A percentile compares a stretch with the other conserved stretches of the same genome.
phyloP scores from a whole-genome alignment of 2,888 invertebrate species.

The Drosophila melanosoma region DNA sequence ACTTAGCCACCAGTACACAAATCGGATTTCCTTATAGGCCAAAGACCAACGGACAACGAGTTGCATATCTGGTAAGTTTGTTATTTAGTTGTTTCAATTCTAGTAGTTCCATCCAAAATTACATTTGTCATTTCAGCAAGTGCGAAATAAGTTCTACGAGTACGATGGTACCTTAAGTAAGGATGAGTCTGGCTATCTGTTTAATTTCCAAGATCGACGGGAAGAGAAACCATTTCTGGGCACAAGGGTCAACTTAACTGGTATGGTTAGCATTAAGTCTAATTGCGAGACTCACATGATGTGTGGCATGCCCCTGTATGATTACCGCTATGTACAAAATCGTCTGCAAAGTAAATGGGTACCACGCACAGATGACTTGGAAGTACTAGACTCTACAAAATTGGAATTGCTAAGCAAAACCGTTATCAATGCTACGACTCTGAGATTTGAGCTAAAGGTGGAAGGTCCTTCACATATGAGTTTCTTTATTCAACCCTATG shows the following conservation, averaged over 20 bases:
- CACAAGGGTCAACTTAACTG: constrained; percentile 59
- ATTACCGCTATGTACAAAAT: constrained; percentile 61
- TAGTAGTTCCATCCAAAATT: not conserved
- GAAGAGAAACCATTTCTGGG: constrained; percentile 49
- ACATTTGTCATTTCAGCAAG: constrained; percentile 83
- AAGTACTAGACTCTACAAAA: constrained; percentile 56
- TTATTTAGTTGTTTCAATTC: rapidly evolving
- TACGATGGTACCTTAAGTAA: constrained; percentile 74
- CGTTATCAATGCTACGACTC: constrained; percentile 33
- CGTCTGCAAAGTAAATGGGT: constrained; percentile 66
- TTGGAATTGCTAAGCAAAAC: constrained; percentile 65
- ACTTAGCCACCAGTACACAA: constrained; percentile 83
- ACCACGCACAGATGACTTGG: constrained; percentile 53
- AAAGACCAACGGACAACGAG: constrained; percentile 84
- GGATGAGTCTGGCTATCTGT: constrained; percentile 85
- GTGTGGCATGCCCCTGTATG: constrained; percentile 79
- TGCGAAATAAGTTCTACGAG: constrained; percentile 85
- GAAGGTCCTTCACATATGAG: constrained; percentile 77
- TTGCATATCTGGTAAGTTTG: constrained; percentile 84
- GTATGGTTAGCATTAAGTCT: constrained; percentile 52
- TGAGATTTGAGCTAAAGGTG: constrained; percentile 68
- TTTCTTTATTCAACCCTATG: constrained; percentile 70
- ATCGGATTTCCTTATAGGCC: constrained; percentile 87
- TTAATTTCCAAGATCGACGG: constrained; percentile 84
- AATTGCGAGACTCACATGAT: constrained; percentile 73